Evolutionary conservation across 1,140 invertebrate genomes (phyloP).

Genomic region (Drosophila cardini): DNA sequence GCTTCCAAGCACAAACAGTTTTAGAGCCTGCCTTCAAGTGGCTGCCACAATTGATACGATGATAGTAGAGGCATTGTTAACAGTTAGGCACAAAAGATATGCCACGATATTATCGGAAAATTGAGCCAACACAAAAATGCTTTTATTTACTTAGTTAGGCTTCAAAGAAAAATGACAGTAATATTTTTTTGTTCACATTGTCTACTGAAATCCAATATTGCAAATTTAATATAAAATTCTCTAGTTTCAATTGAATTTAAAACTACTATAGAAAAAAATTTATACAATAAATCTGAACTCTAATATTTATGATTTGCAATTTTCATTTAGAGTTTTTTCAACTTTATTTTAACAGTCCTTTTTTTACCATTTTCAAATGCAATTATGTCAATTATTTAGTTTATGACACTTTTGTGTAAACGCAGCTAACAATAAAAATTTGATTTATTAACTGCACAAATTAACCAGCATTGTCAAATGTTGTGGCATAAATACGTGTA

Average conservation of each 20-base stretch:
- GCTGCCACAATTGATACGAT: conserved; percentile 47
- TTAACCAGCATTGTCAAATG: conserved; percentile 59
- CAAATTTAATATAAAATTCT: not conserved
- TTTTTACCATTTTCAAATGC: conserved; percentile 29
- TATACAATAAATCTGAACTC: not conserved
- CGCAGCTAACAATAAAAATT: conserved; percentile 44
- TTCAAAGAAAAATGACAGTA: conserved; percentile 2
- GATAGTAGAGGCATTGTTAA: conserved; percentile 54
- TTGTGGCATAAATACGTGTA: conserved; percentile 52
- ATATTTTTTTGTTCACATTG: too few relatives aligned
- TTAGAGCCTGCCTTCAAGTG: conserved; percentile 52
- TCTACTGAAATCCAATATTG: too few relatives aligned
- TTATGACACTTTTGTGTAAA: conserved; percentile 26
- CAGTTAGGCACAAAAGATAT: conserved; percentile 51
- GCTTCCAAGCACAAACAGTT: conserved; percentile 21
- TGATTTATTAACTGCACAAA: conserved; percentile 73
- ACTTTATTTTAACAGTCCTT: not conserved
- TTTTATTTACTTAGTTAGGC: conserved; percentile 54
- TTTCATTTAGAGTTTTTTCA: not conserved
- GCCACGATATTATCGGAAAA: conserved; percentile 39
- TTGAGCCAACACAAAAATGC: conserved; percentile 42
- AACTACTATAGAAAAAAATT: not conserved
- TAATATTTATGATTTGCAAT: conserved; percentile 16
- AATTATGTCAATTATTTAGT: conserved; percentile 63
- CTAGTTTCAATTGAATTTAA: conserved; percentile 1